A percentile compares a stretch with the other conserved stretches of the same genome.
Evolutionary conservation across 2,797 vertebrate species (phyloP).

Genomic region (Semaprochilodus insignis): DNA sequence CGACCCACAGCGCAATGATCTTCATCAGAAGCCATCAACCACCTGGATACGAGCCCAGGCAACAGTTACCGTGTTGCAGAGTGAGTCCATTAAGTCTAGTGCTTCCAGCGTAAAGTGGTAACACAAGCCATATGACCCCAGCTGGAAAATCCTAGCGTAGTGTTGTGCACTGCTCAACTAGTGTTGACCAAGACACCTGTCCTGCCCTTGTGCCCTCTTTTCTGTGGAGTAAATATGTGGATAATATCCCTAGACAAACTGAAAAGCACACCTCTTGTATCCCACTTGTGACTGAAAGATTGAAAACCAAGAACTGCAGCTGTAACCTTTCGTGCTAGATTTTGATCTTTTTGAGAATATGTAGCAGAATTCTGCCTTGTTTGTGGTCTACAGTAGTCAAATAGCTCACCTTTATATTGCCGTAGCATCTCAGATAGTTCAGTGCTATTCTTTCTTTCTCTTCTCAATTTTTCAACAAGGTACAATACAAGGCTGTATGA

Average conservation of each 20-base stretch:
- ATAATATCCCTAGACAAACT: constrained; percentile 1
- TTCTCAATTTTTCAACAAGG: no score
- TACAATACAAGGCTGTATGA: no score
- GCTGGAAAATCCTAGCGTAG: constrained; percentile 4
- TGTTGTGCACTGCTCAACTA: not conserved
- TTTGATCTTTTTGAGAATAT: not conserved
- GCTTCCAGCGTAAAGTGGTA: constrained; percentile 1
- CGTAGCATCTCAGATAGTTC: no score
- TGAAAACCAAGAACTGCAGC: not conserved
- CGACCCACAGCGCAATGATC: constrained; percentile 92
- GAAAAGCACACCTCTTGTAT: not conserved
- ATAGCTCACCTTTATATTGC: not conserved
- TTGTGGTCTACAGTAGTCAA: not conserved
- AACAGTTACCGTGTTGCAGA: constrained; percentile 94
- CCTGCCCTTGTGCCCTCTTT: constrained; percentile 16
- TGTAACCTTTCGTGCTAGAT: not conserved
- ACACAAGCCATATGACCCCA: not conserved
- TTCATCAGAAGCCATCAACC: constrained; percentile 93
- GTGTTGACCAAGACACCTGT: constrained; percentile 3
- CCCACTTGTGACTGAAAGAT: constrained; percentile 4
- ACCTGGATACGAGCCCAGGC: constrained; percentile 98
- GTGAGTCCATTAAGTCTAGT: constrained; percentile 83
- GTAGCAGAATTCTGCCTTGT: not conserved
- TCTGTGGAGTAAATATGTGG: not conserved
- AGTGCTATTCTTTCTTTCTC: no score